Evolutionary conservation across 1,140 invertebrate species (phyloP).

Genomic region (Ridgeia piscesae): DNA sequence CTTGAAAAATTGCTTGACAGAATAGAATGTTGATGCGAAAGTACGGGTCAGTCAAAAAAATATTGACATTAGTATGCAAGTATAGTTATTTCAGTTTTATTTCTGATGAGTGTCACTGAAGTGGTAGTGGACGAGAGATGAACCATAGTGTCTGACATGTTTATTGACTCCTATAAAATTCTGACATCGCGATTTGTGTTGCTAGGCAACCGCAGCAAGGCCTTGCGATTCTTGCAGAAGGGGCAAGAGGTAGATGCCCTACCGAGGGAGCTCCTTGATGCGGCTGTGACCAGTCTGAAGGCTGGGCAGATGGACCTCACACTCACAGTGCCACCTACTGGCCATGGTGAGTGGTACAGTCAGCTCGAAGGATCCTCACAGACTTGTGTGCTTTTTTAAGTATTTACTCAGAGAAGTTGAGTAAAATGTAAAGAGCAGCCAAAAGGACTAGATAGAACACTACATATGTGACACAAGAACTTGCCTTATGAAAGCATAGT

Average conservation of each 20-base stretch:
- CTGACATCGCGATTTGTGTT: conserved; percentile 25
- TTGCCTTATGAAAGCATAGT: too few relatives aligned
- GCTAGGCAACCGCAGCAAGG: conserved; percentile 35
- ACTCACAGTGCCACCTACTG: background rate
- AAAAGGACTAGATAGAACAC: too few relatives aligned
- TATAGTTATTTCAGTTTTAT: too few relatives aligned
- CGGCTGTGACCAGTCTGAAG: conserved; percentile 34
- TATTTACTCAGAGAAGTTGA: background rate
- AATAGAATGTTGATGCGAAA: too few relatives aligned
- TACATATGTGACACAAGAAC: too few relatives aligned
- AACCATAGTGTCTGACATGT: background rate
- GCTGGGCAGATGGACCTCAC: conserved; percentile 25
- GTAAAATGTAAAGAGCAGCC: too few relatives aligned
- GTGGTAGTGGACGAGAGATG: too few relatives aligned
- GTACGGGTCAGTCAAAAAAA: too few relatives aligned
- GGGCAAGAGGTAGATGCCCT: conserved; percentile 34
- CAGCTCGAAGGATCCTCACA: background rate
- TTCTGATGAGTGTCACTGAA: too few relatives aligned
- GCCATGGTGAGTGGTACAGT: background rate
- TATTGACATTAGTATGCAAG: too few relatives aligned
- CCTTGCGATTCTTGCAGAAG: conserved; percentile 40
- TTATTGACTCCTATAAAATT: background rate
- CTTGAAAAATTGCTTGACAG: too few relatives aligned
- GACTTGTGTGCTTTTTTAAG: background rate
- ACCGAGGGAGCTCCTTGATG: conserved; percentile 29